These are phyloP conservation scores for Ormyrus labotus DNA, from an alignment of 2,888 invertebrate species.

Conservation along the genomic window DNA sequence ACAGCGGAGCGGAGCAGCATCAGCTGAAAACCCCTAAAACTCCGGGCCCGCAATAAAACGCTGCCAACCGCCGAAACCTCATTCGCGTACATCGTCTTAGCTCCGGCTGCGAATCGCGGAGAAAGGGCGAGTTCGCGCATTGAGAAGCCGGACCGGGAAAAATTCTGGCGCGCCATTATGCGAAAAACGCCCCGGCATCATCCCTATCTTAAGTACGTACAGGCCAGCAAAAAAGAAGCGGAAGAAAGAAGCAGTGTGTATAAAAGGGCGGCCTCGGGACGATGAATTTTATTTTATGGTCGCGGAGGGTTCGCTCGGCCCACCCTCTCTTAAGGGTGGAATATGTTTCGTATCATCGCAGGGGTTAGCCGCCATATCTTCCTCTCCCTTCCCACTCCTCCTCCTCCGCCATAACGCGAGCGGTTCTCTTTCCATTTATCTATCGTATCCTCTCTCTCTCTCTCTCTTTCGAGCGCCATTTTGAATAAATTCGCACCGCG, in stretches of 20 bases:
- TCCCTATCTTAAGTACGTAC: slow-evolving; percentile 49
- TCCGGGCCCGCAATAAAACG: slow-evolving; percentile 15
- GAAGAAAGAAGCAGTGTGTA: background rate
- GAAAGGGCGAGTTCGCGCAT: too few species aligned
- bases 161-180: background rate
- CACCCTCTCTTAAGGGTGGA: slow-evolving; percentile 66
- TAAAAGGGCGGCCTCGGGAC: slow-evolving; percentile 63
- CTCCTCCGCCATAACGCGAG: slow-evolving; percentile 57
- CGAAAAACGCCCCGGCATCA: slow-evolving; percentile 11
- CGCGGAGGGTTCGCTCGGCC: slow-evolving; percentile 57
- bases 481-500: slow-evolving; percentile 74
- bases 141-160: too few species aligned
- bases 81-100: slow-evolving; percentile 38
- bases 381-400: slow-evolving; percentile 67
- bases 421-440: slow-evolving; percentile 13
- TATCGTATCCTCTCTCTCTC: slow-evolving; percentile 14
- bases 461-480: slow-evolving; percentile 68
- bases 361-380: slow-evolving; percentile 70
- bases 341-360: slow-evolving; percentile 76
- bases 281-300: slow-evolving; percentile 76
- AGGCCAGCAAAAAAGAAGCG: background rate
- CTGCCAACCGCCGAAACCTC: background rate
- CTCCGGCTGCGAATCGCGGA: too few species aligned
- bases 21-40: background rate
- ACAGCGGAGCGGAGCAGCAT: background rate